Evolutionary conservation across 2,797 vertebrate species (phyloP).

Genomic region (Poeciliopsis presidionis): DNA sequence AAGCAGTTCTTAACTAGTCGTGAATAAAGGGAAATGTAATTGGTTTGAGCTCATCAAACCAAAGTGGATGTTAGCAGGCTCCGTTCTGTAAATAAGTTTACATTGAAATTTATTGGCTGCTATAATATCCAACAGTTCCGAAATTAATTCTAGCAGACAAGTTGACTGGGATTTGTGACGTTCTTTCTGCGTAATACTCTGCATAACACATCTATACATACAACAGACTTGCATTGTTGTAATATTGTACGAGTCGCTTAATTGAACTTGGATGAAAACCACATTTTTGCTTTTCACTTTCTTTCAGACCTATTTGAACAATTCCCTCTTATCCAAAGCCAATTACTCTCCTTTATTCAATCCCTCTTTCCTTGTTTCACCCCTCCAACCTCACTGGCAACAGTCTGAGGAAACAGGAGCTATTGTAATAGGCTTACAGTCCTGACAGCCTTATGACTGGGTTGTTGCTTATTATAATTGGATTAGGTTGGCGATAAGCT

Average conservation of each 20-base stretch:
- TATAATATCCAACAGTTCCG: background rate
- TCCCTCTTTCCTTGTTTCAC: conserved; percentile 11
- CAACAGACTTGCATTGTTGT: background rate
- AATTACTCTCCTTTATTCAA: conserved; percentile 32
- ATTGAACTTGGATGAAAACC: background rate
- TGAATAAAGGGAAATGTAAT: background rate
- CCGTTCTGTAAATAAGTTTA: too few relatives aligned
- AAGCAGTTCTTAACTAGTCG: background rate
- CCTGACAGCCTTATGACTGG: conserved; percentile 66
- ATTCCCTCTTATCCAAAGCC: conserved; percentile 40
- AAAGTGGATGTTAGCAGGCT: background rate
- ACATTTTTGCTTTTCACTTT: conserved; percentile 2
- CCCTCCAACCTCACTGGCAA: conserved; percentile 14
- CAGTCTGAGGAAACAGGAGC: conserved; percentile 53
- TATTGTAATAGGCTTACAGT: conserved; percentile 69
- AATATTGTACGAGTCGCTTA: background rate
- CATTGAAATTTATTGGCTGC: background rate
- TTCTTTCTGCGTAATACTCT: background rate
- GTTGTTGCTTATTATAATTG: conserved; percentile 71
- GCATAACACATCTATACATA: background rate
- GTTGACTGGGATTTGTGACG: background rate
- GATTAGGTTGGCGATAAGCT: conserved; percentile 71
- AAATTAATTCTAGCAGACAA: background rate
- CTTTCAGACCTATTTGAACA: conserved; percentile 1
- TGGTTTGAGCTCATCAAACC: conserved; percentile 19